phyloP scores from a whole-genome alignment of 2,113 vertebrate species.

The Mesoclemmys tuberculata region DNA sequence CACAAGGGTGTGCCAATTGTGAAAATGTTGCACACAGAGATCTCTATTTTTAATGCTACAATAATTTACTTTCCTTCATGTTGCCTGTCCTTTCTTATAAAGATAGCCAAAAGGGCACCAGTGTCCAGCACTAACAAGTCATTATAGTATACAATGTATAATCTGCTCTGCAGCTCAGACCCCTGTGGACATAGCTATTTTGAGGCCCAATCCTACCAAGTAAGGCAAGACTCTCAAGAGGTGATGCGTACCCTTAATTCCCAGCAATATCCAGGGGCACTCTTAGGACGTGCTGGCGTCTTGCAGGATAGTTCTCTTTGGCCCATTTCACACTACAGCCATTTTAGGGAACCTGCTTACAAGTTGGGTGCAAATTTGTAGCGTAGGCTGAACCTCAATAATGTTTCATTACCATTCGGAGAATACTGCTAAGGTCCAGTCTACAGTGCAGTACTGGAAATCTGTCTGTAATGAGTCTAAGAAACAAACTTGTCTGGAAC shows the following conservation, averaged over 20 bases:
- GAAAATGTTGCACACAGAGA: neutral
- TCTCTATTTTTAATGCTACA: neutral
- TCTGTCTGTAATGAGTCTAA: neutral
- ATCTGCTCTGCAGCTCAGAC: rapidly evolving
- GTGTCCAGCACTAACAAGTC: neutral
- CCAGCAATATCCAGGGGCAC: neutral
- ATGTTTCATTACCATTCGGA: neutral
- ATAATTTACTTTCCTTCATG: neutral
- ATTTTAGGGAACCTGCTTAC: neutral
- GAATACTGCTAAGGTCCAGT: neutral
- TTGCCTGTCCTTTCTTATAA: neutral
- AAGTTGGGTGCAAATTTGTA: neutral
- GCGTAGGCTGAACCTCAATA: neutral
- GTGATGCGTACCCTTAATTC: neutral
- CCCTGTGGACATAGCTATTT: neutral
- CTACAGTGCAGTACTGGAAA: neutral
- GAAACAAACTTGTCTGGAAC: neutral
- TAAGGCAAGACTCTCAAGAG: neutral
- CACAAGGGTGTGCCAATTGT: neutral
- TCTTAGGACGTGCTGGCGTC: neutral
- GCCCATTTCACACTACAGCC: neutral
- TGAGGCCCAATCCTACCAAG: neutral
- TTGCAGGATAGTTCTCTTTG: neutral
- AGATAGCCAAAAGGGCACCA: neutral
- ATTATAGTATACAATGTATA: neutral